phyloP scores from a whole-genome alignment of 1,140 invertebrate species.

The Aricia agestis region DNA sequence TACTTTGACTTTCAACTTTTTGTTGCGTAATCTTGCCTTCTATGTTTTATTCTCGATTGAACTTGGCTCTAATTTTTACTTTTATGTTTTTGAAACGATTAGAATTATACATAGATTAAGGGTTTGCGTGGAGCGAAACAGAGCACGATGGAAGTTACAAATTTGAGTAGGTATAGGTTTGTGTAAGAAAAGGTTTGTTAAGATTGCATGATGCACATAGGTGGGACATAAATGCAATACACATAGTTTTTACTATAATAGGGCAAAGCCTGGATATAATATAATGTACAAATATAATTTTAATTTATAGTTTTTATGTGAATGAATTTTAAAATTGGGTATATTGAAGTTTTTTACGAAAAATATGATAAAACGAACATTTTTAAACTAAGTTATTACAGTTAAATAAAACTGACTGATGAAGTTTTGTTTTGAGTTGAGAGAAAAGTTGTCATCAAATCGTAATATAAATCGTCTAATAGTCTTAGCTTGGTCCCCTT shows the following conservation, averaged over 20 bases:
- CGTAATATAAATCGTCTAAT: too few relatives aligned
- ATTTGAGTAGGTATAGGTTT: slow-evolving; percentile 62
- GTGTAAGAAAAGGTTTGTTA: slow-evolving; percentile 34
- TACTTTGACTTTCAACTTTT: too few relatives aligned
- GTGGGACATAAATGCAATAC: slow-evolving; percentile 71
- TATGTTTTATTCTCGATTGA: too few relatives aligned
- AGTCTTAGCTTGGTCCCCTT: too few relatives aligned
- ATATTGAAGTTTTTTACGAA: background rate
- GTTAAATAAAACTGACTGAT: too few relatives aligned
- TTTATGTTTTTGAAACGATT: background rate
- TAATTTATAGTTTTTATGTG: background rate
- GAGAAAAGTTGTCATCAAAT: too few relatives aligned
- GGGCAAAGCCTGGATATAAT: background rate
- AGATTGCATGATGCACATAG: slow-evolving; percentile 46
- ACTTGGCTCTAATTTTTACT: too few relatives aligned
- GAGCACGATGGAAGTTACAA: slow-evolving; percentile 75
- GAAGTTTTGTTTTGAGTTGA: too few relatives aligned
- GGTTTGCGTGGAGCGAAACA: slow-evolving; percentile 44
- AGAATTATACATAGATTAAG: slow-evolving; percentile 17
- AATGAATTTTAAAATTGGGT: background rate
- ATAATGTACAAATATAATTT: background rate
- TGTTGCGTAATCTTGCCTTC: too few relatives aligned
- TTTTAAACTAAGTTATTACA: too few relatives aligned
- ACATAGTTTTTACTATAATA: slow-evolving; percentile 30
- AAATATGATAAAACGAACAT: too few relatives aligned